Conservation (phyloP, 2,888 invertebrate species). For the Gymnocheta viridis region DNA sequence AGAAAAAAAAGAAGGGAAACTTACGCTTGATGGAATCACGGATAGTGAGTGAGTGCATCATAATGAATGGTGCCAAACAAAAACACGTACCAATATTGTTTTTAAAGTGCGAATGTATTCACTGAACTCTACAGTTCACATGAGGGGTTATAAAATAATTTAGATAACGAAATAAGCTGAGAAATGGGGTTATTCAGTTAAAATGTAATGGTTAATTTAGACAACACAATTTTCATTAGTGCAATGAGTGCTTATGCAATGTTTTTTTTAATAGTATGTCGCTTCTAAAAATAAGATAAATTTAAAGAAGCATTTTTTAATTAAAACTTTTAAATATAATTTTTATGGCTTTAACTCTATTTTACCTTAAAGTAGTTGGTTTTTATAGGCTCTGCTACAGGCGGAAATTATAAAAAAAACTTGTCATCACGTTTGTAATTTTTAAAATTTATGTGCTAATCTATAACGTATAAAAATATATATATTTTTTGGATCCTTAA, state of each 20-base stretch:
- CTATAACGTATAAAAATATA: no score
- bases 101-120: conserved; percentile 8
- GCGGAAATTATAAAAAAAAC: no score
- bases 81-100: not conserved
- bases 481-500: no score
- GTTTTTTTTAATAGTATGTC: not conserved
- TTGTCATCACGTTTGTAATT: no score
- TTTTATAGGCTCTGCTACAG: no score
- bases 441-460: no score
- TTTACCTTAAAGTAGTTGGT: no score
- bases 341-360: no score
- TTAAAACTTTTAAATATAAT: no score
- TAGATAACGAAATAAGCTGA: not conserved
- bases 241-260: not conserved
- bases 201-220: not conserved
- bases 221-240: not conserved
- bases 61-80: not conserved
- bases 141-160: conserved; percentile 29
- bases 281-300: not conserved
- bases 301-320: not conserved
- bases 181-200: conserved; percentile 29
- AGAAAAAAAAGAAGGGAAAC: not conserved
- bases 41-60: not conserved
- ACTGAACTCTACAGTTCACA: conserved; percentile 36
- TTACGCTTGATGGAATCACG: conserved; percentile 27